A percentile compares a stretch with the other conserved stretches of the same genome.
These are phyloP conservation scores for Rhipidura dahli DNA, from an alignment of 2,113 vertebrate genomes.

Conservation along the genomic window DNA sequence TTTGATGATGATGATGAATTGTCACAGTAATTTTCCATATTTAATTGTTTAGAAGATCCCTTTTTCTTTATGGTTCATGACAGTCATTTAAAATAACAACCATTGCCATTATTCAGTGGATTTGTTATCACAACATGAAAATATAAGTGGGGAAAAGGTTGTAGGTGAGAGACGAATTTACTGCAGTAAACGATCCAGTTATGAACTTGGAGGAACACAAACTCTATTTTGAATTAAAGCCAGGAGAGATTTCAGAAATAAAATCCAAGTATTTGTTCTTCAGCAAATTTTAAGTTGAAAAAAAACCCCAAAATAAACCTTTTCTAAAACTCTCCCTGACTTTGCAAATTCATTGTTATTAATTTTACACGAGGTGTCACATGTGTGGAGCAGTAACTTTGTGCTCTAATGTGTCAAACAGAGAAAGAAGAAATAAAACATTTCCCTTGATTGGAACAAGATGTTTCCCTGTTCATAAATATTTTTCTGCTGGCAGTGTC, in stretches of 20 bases:
- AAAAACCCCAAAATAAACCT: not conserved
- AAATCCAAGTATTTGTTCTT: not conserved
- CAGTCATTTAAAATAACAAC: not conserved
- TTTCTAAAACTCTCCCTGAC: not conserved
- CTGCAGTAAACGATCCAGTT: not conserved
- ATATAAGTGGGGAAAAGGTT: not conserved
- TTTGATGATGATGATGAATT: not conserved
- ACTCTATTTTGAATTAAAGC: not conserved
- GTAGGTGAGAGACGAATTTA: not conserved
- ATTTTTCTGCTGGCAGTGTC: not conserved
- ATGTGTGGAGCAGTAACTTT: not conserved
- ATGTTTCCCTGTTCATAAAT: slow-evolving; percentile 1
- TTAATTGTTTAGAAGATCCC: not conserved
- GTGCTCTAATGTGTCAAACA: slow-evolving; percentile 5
- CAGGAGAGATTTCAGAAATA: not conserved
- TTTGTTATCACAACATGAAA: not conserved
- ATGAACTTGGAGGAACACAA: not conserved
- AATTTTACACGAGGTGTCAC: not conserved
- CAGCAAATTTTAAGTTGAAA: not conserved
- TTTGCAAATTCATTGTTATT: not conserved
- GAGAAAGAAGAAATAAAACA: slow-evolving; percentile 1
- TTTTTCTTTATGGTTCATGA: not conserved
- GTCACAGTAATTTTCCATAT: not conserved
- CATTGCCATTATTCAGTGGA: not conserved
- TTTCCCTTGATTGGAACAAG: slow-evolving; percentile 22